phyloP scores from a whole-genome alignment of 2,888 invertebrate species.

The Carterocephalus palaemon region DNA sequence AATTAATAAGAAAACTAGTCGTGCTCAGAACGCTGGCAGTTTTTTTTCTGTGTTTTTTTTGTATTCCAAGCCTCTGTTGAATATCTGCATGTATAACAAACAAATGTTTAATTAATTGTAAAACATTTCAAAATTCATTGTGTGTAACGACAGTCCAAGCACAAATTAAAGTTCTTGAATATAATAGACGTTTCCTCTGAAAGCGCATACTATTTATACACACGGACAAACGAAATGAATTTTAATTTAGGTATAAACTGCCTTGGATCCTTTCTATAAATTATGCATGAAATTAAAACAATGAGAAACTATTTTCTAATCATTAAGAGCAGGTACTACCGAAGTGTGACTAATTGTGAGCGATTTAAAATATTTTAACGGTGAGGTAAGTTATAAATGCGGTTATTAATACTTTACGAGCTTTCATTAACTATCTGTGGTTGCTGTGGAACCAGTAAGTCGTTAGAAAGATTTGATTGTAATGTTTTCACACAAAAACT shows the following conservation, averaged over 20 bases:
- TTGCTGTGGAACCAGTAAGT: too few species aligned
- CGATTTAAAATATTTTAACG: neutral
- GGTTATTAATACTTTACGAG: slow-evolving; percentile 7
- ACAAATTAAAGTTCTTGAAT: neutral
- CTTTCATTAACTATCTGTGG: too few species aligned
- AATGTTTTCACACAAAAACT: too few species aligned
- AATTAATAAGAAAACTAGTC: too few species aligned
- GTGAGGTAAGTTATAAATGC: neutral
- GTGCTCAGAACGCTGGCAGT: too few species aligned
- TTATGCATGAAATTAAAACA: slow-evolving; percentile 5
- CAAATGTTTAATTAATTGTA: too few species aligned
- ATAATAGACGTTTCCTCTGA: neutral
- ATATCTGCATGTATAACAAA: too few species aligned
- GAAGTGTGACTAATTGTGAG: slow-evolving; percentile 12
- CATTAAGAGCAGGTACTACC: slow-evolving; percentile 9
- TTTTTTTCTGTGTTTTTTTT: too few species aligned
- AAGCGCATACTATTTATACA: neutral
- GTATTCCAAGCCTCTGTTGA: too few species aligned
- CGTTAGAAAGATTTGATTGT: too few species aligned
- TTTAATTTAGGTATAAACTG: neutral
- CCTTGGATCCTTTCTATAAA: neutral
- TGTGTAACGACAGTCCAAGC: neutral
- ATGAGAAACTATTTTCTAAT: neutral
- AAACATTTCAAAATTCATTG: too few species aligned
- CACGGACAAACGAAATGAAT: slow-evolving; percentile 5